Base-by-base conservation (phyloP, 2,113 vertebrate species). In the Tonatia bakeri region DNA sequence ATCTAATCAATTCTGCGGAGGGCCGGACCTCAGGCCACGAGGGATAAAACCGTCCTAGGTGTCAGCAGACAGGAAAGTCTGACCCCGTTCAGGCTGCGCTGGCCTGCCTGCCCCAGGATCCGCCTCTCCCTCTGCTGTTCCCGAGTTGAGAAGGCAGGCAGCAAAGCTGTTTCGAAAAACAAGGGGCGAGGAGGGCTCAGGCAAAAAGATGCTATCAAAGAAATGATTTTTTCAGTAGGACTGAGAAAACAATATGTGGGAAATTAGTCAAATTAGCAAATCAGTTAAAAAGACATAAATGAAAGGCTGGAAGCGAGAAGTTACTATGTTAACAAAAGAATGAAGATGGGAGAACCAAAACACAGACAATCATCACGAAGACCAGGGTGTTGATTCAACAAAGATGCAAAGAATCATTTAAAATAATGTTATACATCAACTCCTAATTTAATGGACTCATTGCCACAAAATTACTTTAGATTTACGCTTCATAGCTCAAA, bases 381-480 rank as follows among this genome's bases (percentile, higher is more conserved):
- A 61, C 31, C 50, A 67, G 90, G 43, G 8, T 24, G 72, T 17
- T 2, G 79, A 76, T 52, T n/a, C 81, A 80, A 65, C 28, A 28
- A 92, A 81, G 77, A 87, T 45, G 38, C 43, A 70, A 72, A 59
- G n/a, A 56, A 80, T 36, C 7, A 79, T 76, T 90, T 80, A 45
- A 61, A 95, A 84, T 73, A 3, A 81, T 54, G 83, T 90, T 93
- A 89, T 69, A 87, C 47, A 95, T 69, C 33, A 90, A 40, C 15
- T 4, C 45, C 56, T 85, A 90, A 85, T 72, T 93, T 93, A 90
- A 91, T 19, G 64, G 31, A 38, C 1, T 81, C 50, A 52, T 0
- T 80, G 26, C 80, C 54, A 85, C 38, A 80, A 80, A 91, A 87
- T 92, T 85, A 94, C 73, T 87, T 95, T 75, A 86, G 5, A 81